phyloP scores from a whole-genome alignment of 2,797 vertebrate genomes.

The Cercopithecus diana region DNA sequence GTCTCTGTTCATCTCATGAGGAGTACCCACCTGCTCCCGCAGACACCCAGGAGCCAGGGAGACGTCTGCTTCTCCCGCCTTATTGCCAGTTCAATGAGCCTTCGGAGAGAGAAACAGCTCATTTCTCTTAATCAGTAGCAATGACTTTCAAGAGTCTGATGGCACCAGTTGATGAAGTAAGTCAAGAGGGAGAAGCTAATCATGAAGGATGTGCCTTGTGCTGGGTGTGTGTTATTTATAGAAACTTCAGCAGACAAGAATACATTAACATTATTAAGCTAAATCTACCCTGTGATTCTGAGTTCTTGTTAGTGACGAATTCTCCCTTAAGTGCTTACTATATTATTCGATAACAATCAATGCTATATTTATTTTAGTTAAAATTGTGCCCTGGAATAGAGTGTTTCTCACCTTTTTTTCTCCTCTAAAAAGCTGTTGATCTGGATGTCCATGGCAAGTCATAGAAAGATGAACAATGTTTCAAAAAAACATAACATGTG shows the following conservation, averaged over 20 bases:
- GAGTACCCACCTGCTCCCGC: no score
- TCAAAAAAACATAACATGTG: neutral
- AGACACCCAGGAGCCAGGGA: neutral
- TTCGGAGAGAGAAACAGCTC: neutral
- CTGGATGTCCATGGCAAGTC: neutral
- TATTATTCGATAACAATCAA: constrained; percentile 16
- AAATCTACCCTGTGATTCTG: constrained; percentile 37
- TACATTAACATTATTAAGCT: constrained; percentile 70
- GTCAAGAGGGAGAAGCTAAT: constrained; percentile 71
- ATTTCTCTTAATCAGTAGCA: constrained; percentile 65
- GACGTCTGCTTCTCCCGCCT: neutral
- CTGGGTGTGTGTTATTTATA: constrained; percentile 66
- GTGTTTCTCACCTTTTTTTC: neutral
- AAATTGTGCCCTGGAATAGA: neutral
- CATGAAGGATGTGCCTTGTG: constrained; percentile 55
- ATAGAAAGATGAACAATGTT: neutral
- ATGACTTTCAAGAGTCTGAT: constrained; percentile 54
- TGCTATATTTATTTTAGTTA: constrained; percentile 44
- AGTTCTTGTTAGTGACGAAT: constrained; percentile 34
- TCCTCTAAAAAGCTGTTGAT: neutral
- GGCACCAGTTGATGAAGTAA: constrained; percentile 62
- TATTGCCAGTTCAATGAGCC: neutral
- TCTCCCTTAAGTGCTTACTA: constrained; percentile 4
- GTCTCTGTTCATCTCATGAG: neutral
- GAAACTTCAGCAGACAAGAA: constrained; percentile 61